Evolutionary conservation across 2,797 vertebrate genomes (phyloP).

Genomic region (Enteromius mattozi): DNA sequence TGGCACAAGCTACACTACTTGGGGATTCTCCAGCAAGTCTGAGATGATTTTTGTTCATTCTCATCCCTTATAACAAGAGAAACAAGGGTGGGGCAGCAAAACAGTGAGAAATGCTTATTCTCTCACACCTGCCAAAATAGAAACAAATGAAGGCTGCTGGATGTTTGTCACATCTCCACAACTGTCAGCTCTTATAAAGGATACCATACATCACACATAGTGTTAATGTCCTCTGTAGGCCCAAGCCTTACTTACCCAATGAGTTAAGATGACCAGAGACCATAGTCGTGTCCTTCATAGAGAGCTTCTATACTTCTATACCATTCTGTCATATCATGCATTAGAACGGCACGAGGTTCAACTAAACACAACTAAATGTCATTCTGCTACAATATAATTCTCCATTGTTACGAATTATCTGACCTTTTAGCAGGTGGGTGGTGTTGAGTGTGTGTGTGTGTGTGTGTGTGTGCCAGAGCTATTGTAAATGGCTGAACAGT

Average conservation of each 20-base stretch:
- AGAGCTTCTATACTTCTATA: not conserved
- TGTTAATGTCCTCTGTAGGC: constrained; percentile 9
- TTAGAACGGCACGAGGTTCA: not conserved
- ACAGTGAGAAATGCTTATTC: constrained; percentile 3
- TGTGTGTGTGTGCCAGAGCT: not conserved
- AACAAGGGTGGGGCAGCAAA: not conserved
- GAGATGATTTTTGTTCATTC: constrained; percentile 23
- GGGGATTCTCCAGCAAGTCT: not conserved
- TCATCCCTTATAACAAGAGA: not conserved
- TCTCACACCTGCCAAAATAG: constrained; percentile 15
- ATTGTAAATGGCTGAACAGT: constrained; percentile 19
- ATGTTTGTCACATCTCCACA: constrained; percentile 59
- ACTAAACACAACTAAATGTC: not conserved
- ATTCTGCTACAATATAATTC: not conserved
- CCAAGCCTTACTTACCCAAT: not conserved
- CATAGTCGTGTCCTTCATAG: not conserved
- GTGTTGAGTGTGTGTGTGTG: too few species aligned
- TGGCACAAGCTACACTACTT: not conserved
- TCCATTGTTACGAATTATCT: not conserved
- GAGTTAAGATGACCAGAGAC: not conserved
- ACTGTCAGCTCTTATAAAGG: constrained; percentile 54
- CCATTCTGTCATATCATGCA: not conserved
- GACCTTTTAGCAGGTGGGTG: not conserved
- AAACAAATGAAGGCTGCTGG: constrained; percentile 34
- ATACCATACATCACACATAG: constrained; percentile 35